Evolutionary conservation across 2,888 invertebrate species (phyloP), one percentile per base, ranked within the genome.

Genomic region (Flexamia atlantica): DNA sequence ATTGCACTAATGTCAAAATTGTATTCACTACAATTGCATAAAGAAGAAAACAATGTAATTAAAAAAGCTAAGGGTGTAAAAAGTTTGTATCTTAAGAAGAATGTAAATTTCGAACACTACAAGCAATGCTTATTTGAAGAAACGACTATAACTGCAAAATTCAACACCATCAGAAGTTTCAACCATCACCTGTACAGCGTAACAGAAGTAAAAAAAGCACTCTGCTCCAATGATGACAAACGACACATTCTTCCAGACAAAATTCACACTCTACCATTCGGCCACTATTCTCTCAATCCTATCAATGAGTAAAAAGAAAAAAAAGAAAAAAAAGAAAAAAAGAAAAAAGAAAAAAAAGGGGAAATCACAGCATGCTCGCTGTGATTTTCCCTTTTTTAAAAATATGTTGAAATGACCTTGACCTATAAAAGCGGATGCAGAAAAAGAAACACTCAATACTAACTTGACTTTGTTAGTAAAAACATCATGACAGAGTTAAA

Each of bases 261-360:
- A 1, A 70, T 70, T n/a, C 7, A 53, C 30, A 80, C 80, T n/a
- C 30, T 80, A 53, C 80, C 81, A 60, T 32, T 53, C 28, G 81
- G 81, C 20, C 81, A 81, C 30, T 81, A 32, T 9, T 81, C 81
- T 40, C 17, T 40, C 25, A 25, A 20, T 7, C 72, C 10, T 12
- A 72, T 40, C 12, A 36, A 72, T 9, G 23, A 23, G 20, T 60
- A 25, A 60, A n/a, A n/a, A n/a, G n/a, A n/a, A n/a, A n/a, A n/a
- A n/a, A n/a, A n/a, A n/a, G n/a, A n/a, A n/a, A n/a, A n/a, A n/a
- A n/a, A n/a, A n/a, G n/a, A n/a, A n/a, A n/a, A n/a, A n/a, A n/a
- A n/a, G n/a, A n/a, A n/a, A n/a, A n/a, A n/a, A n/a, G n/a, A n/a
- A n/a, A n/a, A n/a, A n/a, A 17, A 46, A 46, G 36, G 36, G 46